These are phyloP conservation scores for Hirtodrosophila duncani DNA, from an alignment of 2,888 invertebrate species.

Conservation along the genomic window DNA sequence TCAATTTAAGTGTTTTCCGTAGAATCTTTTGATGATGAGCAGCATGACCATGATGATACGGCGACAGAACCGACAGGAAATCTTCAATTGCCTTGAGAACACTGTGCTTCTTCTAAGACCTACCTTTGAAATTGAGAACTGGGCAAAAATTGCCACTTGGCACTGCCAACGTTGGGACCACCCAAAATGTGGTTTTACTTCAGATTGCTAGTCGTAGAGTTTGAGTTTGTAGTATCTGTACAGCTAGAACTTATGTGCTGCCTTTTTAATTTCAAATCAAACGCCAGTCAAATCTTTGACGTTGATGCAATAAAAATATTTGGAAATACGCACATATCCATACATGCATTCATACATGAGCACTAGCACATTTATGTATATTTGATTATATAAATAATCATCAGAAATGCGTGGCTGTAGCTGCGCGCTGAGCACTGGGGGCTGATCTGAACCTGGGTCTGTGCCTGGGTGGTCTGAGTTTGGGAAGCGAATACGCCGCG, in stretches of 20 bases:
- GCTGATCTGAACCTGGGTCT: too few species aligned
- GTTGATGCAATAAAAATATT: constrained; percentile 42
- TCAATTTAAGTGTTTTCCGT: constrained; percentile 53
- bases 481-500: neutral
- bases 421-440: neutral
- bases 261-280: constrained; percentile 65
- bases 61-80: constrained; percentile 48
- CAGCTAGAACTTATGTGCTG: constrained; percentile 45
- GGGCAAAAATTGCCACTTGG: constrained; percentile 18
- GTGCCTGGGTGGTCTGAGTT: neutral
- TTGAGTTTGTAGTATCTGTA: constrained; percentile 11
- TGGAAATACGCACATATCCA: too few species aligned
- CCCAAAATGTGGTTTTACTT: too few species aligned
- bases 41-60: constrained; percentile 25
- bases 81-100: constrained; percentile 53
- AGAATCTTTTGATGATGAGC: constrained; percentile 36
- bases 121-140: constrained; percentile 50
- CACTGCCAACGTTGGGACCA: constrained; percentile 35
- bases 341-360: too few species aligned
- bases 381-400: constrained; percentile 47
- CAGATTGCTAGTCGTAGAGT: too few species aligned
- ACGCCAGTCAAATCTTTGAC: constrained; percentile 55
- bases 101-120: constrained; percentile 17
- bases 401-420: constrained; percentile 25
- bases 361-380: too few species aligned